phyloP scores from a whole-genome alignment of 2,797 vertebrate species.

The Alauda arvensis region DNA sequence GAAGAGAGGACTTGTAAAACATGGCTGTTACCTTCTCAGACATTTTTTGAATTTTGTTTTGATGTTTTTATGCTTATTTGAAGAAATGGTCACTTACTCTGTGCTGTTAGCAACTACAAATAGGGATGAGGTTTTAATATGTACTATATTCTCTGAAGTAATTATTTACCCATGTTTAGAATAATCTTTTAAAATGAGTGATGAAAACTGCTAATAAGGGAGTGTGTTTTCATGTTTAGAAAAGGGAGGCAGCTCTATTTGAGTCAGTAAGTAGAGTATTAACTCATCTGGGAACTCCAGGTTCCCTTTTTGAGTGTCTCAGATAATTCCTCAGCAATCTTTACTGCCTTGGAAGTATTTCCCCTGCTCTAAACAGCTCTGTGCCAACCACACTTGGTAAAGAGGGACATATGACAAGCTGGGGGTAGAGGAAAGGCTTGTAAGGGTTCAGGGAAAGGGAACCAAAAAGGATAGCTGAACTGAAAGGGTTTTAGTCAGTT shows the following conservation, averaged over 20 bases:
- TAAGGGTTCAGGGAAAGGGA: not conserved
- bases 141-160: not conserved
- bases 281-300: not conserved
- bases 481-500: not conserved
- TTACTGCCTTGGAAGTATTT: not conserved
- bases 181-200: not conserved
- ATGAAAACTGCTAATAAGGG: not conserved
- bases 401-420: not conserved
- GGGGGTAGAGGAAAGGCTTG: not conserved
- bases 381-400: not conserved
- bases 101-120: not conserved
- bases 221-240: not conserved
- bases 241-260: not conserved
- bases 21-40: not conserved
- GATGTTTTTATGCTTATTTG: not conserved
- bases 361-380: not conserved
- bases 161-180: not conserved
- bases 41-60: not conserved
- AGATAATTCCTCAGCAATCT: not conserved
- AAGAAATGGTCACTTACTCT: not conserved
- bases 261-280: not conserved
- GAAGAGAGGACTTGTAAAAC: not conserved
- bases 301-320: not conserved
- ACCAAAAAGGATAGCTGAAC: not conserved
- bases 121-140: not conserved